Evolutionary conservation across 2,797 vertebrate species (phyloP).

Genomic region (Anabas testudineus): DNA sequence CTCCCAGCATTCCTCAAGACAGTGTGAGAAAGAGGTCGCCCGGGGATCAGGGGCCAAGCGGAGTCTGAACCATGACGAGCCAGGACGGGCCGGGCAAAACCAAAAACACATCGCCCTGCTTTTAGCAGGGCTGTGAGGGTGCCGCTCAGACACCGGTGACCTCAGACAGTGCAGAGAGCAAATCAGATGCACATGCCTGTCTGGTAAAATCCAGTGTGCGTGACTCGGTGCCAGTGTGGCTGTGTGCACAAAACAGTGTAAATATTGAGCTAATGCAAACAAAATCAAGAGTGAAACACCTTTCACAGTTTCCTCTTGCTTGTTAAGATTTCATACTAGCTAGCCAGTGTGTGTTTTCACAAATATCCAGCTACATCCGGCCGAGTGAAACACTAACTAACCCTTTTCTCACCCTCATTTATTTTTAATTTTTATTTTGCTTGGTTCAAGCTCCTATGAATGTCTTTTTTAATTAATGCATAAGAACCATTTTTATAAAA

Average conservation of each 20-base stretch:
- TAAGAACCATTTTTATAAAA: constrained; percentile 15
- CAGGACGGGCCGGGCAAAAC: constrained; percentile 19
- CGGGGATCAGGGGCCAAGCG: constrained; percentile 74
- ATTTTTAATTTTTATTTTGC: constrained; percentile 4
- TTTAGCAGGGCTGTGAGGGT: constrained; percentile 13
- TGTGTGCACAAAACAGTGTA: constrained; percentile 31
- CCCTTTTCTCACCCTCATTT: constrained; percentile 14
- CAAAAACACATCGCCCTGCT: constrained; percentile 23
- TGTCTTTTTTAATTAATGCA: constrained; percentile 4
- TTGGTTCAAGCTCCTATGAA: constrained; percentile 7
- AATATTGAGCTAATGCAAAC: constrained; percentile 63
- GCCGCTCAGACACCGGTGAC: constrained; percentile 11
- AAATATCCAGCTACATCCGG: constrained; percentile 21
- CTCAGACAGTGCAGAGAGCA: constrained; percentile 33
- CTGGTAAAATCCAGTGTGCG: constrained; percentile 42
- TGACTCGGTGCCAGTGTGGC: constrained; percentile 18
- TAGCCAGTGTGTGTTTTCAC: constrained; percentile 21
- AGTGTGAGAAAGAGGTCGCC: constrained; percentile 74
- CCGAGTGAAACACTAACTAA: constrained; percentile 13
- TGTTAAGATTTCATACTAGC: constrained; percentile 28
- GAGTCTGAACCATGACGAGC: constrained; percentile 56
- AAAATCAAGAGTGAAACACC: constrained; percentile 56
- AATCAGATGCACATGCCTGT: constrained; percentile 38
- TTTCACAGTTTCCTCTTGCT: constrained; percentile 46
- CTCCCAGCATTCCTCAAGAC: constrained; percentile 77